These are phyloP conservation scores for Astyanax mexicanus DNA, from an alignment of 2,797 vertebrate genomes.

Conservation along the genomic window DNA sequence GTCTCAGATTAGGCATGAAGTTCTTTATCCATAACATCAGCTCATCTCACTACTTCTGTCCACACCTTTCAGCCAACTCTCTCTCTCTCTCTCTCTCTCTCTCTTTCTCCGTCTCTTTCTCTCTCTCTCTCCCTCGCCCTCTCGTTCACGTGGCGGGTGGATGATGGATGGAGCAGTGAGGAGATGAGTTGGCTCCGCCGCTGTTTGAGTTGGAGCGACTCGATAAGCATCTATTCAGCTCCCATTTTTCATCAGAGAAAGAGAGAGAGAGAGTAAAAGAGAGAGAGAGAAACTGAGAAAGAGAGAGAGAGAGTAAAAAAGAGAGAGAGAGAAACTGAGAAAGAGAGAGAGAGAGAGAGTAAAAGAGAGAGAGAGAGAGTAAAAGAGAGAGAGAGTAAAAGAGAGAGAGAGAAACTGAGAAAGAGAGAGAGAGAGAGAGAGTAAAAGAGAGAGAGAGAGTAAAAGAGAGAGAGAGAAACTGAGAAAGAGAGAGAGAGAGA, in stretches of 20 bases:
- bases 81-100: constrained; percentile 5
- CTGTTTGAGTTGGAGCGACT: constrained; percentile 39
- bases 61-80: neutral
- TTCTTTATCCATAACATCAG: constrained; percentile 16
- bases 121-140: neutral
- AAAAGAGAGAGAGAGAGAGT: neutral
- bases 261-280: neutral
- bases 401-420: too few species aligned
- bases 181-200: constrained; percentile 10
- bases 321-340: constrained; percentile 6
- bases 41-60: neutral
- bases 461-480: too few species aligned
- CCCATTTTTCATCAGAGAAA: constrained; percentile 15
- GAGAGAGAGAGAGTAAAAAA: neutral
- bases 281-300: constrained; percentile 11
- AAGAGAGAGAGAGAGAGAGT: constrained; percentile 4
- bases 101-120: constrained; percentile 3
- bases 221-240: constrained; percentile 9
- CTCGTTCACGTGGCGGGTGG: too few species aligned
- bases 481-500: too few species aligned
- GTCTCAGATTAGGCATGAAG: constrained; percentile 16
- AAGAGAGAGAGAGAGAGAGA: too few species aligned
- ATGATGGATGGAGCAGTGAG: constrained; percentile 21
- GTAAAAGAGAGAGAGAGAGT: too few species aligned
- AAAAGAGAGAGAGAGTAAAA: too few species aligned